Evolutionary conservation across 2,113 vertebrate genomes (phyloP), one percentile per base, ranked within the genome.

Genomic region (Tetrax tetrax): DNA sequence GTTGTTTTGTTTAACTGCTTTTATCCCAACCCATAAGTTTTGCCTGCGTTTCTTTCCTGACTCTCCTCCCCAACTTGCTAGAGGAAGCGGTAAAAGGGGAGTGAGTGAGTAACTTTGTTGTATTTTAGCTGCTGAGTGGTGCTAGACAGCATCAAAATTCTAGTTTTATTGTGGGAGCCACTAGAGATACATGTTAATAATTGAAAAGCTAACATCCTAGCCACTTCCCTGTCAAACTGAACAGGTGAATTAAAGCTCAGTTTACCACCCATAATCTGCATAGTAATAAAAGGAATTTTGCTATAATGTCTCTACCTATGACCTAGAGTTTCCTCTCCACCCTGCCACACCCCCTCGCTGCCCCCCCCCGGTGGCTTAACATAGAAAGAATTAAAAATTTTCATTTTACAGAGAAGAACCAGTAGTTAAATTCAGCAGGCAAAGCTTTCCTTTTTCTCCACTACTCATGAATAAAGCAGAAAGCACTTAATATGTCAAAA

Each of bases 401-500:
- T 57, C 5, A 33, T 87, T 93, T 85, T 61, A 24, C 24, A 51
- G 41, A 76, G 35, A 83, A 66, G 28, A 90, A 54, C 10, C 17
- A 61, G 20, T n/a, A 59, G 61, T 28, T 89, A 68, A 78, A 82
- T 71, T 75, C 43, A 87, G 29, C 47, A 83, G 25, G 12, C 24
- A 85, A 71, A 45, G 7, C 12, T 83, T 94, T 79, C 6, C 4
- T 77, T 83, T 83, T 78, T 66, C 48, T 83, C 31, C 28, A 15
- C 12, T 80, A n/a, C 11, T 88, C 31, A 61, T 77, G 54, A 91
- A 91, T 69, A 85, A 88, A 85, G 25, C 37, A 94, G 28, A 93
- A 91, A 86, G 37, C 27, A 80, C 83, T 94, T 90, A 83, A 66
- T 35, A 60, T 56, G 35, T 87, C 77, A 93, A 84, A 95, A 94